Base-by-base conservation (phyloP, 1,140 invertebrate species). In the Bombus ignitus region DNA sequence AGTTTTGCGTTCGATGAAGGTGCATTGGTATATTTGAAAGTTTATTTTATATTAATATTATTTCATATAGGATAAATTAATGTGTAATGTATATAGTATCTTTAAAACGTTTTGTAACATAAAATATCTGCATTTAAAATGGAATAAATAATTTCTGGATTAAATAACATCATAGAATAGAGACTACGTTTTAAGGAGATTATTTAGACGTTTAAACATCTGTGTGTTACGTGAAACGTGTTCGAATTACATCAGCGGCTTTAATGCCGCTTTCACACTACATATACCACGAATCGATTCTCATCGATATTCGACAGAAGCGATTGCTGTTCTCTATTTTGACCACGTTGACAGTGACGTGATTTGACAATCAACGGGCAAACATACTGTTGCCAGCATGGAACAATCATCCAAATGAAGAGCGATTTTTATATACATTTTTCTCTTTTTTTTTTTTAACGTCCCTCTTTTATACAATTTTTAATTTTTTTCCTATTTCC, bases 291-390 rank as follows among this genome's bases (percentile, higher is more conserved):
- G 13, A 44, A 44, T 72, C 70, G 39, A 72, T 72, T 72, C 70
- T 44, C 39, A 44, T 72, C 39, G 70, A 72, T 72, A 72, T 72
- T 42, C 70, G 39, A 9, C 25, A 39, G 39, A 42, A 72, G 10
- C 39, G 70, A n/a, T 28, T 44, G 70, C 70, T 72, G 39, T 25
- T 72, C 70, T 72, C n/a, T 72, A 72, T 72, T 72, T 72, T 25
- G 39, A 8, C 39, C 28, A 25, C 39, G 39, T 44, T 72, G 70
- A 72, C 70, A 72, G 70, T 72, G 70, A 72, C 70, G 70, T 72
- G 70, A 72, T 72, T 72, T n/a, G 70, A 72, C 39, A 44, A 72
- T 72, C 70, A 72, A 72, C 39, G 70, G 39, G 39, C 70, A 72
- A 72, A 44, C 70, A 72, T 25, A 62, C 59, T n/a, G 70, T 42